Conservation (phyloP, 2,113 vertebrate genomes). For the Anser cygnoides region DNA sequence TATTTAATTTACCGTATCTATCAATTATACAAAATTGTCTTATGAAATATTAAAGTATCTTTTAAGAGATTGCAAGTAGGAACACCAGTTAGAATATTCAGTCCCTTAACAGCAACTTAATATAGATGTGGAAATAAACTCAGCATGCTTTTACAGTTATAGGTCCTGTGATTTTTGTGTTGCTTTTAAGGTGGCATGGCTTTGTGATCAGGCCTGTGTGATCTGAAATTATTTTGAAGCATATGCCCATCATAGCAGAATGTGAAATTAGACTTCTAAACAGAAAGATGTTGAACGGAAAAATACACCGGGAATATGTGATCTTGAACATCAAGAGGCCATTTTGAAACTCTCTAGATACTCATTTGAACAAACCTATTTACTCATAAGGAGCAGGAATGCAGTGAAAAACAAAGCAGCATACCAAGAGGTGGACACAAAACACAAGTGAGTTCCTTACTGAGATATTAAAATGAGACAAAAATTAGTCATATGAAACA, state of each 20-base stretch:
- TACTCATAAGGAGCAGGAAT: not conserved
- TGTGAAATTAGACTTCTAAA: not conserved
- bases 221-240: not conserved
- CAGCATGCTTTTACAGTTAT: not conserved
- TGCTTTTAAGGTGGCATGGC: not conserved
- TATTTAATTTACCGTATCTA: constrained; percentile 61
- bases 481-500: not conserved
- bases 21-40: constrained; percentile 60
- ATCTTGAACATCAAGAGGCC: not conserved
- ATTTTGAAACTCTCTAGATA: not conserved
- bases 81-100: constrained; percentile 5
- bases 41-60: constrained; percentile 60
- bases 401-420: not conserved
- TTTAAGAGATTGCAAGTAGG: constrained; percentile 30
- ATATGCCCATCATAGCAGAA: not conserved
- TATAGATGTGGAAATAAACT: constrained; percentile 21
- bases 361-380: not conserved
- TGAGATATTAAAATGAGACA: not conserved
- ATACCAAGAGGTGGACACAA: not conserved
- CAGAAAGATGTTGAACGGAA: not conserved
- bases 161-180: not conserved
- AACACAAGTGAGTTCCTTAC: not conserved
- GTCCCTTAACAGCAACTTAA: not conserved
- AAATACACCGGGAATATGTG: not conserved
- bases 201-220: not conserved